Percentiles rank a stretch among this genome's conserved stretches.
phyloP scores from a whole-genome alignment of 2,797 vertebrate species.

The Pipistrellus pygmaeus region DNA sequence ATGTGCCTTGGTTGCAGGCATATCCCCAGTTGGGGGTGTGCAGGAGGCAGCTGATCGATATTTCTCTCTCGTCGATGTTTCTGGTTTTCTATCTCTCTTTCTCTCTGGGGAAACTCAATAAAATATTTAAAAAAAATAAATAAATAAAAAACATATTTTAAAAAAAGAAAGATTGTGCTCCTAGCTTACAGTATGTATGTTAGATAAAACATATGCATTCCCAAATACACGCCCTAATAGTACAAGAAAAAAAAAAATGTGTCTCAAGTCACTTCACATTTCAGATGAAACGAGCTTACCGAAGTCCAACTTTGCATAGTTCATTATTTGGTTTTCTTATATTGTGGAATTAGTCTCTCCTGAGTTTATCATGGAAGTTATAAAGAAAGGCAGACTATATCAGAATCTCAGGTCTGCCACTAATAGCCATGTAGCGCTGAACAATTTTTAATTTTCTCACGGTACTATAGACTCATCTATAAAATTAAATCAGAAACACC shows the following conservation, averaged over 20 bases:
- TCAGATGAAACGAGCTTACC: conserved; percentile 1
- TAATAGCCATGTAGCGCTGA: background rate
- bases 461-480: background rate
- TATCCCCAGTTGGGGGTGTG: too few species aligned
- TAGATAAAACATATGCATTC: background rate
- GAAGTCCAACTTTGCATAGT: background rate
- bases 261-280: conserved; percentile 27
- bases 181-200: background rate
- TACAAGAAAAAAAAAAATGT: background rate
- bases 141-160: background rate
- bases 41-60: too few species aligned
- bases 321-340: background rate
- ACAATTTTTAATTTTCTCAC: conserved; percentile 41
- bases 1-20: too few species aligned
- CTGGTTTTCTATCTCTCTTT: too few species aligned
- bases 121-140: too few species aligned
- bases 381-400: background rate
- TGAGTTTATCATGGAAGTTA: background rate
- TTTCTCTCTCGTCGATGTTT: too few species aligned
- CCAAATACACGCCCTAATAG: background rate
- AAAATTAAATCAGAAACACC: background rate
- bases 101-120: too few species aligned
- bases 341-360: conserved; percentile 4
- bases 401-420: background rate
- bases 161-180: background rate